phyloP scores from a whole-genome alignment of 1,140 invertebrate species.

The Gryllus bimaculatus region DNA sequence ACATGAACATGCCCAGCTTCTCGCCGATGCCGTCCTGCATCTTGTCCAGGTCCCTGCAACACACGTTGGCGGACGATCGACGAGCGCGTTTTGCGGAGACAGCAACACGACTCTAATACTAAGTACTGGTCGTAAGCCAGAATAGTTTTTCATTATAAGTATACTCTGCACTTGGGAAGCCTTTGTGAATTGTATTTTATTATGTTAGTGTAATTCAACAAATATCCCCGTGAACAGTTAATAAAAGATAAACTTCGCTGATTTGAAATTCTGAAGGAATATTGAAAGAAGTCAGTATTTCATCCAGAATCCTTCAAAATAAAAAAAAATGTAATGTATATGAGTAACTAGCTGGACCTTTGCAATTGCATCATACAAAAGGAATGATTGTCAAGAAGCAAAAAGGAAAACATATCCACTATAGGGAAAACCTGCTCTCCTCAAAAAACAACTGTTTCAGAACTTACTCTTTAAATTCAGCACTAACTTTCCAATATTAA shows the following conservation, averaged over 20 bases:
- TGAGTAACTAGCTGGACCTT: no score
- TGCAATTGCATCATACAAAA: no score
- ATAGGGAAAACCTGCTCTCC: no score
- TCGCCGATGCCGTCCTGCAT: slow-evolving; percentile 87
- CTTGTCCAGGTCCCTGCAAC: slow-evolving; percentile 69
- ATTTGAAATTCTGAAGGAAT: no score
- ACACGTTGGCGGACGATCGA: neutral
- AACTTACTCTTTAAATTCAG: no score
- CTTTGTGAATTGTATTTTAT: neutral
- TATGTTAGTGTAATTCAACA: neutral
- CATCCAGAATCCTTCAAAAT: no score
- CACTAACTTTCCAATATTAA: no score
- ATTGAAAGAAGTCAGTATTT: no score
- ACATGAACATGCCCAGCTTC: slow-evolving; percentile 76
- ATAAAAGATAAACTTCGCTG: neutral
- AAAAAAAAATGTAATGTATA: no score
- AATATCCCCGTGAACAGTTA: neutral
- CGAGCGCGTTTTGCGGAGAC: neutral
- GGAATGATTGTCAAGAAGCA: no score
- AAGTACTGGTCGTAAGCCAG: neutral
- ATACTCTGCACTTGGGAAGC: neutral
- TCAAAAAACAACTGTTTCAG: no score
- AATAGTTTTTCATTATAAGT: neutral
- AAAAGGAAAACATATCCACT: no score
- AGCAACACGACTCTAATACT: neutral